Evolutionary conservation across 2,113 vertebrate species (phyloP), one percentile per base, ranked within the genome.

Genomic region (Tamias sibiricus): DNA sequence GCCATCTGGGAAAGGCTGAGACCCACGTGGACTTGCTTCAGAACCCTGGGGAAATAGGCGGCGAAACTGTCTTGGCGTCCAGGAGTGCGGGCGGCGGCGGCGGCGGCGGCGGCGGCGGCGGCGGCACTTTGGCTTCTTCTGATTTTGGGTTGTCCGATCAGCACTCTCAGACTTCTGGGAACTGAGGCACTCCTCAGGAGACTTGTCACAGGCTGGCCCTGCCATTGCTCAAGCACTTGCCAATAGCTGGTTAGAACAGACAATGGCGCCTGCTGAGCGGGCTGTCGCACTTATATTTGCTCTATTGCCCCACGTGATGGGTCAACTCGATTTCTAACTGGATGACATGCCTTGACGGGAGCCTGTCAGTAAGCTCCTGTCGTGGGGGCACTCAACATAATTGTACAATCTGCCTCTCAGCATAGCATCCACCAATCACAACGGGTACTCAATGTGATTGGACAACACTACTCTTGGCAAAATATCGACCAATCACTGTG

Each of bases 241-340:
- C n/a, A 9, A 16, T 4, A 52, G 17, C 20, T 49, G 28, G 16
- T 30, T 52, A 64, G 26, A 17, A 69, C 26, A 66, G 81, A 13
- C 28, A 35, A 68, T 42, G 40, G 44, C 28, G 1, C n/a, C 10
- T 66, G n/a, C 22, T 62, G 37, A 62, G 9, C 9, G 22, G 47
- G 22, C 54, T 10, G 1, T 24, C 40, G 1, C 8, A 62, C 8
- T 62, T 64, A 19, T 66, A 49, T 10, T 13, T 0, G 2, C 64
- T 28, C 0, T 13, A 10, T 49, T 16, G 17, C 3, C 17, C 10
- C 2, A 30, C 13, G 22, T 44, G n/a, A 57, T 5, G 10, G 37
- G 40, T n/a, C 47, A 77, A 28, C 59, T 42, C 4, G 47, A 42
- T 24, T 40, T 68, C n/a, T 92, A n/a, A 85, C 26, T 85, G 71